phyloP scores from a whole-genome alignment of 2,797 vertebrate genomes.

The Pseudomugil tenellus region DNA sequence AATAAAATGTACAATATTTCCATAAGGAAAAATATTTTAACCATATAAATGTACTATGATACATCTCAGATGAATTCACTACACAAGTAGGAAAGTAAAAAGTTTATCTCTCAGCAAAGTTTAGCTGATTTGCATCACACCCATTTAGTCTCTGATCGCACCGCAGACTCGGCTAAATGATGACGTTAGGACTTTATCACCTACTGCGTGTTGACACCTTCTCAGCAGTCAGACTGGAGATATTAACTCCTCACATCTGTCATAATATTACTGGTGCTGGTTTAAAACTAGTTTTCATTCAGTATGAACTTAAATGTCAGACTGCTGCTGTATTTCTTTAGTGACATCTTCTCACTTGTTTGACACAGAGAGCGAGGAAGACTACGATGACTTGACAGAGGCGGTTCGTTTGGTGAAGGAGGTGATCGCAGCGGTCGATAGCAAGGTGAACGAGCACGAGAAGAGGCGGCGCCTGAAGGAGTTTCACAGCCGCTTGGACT shows the following conservation, averaged over 20 bases:
- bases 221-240: conserved; percentile 20
- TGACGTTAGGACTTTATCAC: conserved; percentile 29
- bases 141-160: too few species aligned
- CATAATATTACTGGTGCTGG: not conserved
- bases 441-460: conserved; percentile 92
- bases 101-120: not conserved
- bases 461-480: conserved; percentile 91
- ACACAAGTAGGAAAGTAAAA: not conserved
- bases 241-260: conserved; percentile 24
- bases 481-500: conserved; percentile 90
- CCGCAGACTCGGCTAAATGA: conserved; percentile 10
- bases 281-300: conserved; percentile 13
- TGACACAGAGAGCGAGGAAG: conserved; percentile 86
- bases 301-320: not conserved
- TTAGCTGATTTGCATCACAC: not conserved
- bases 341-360: not conserved
- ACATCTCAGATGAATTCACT: not conserved
- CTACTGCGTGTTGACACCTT: conserved; percentile 33
- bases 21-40: not conserved
- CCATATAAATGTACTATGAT: not conserved
- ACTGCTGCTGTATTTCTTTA: not conserved
- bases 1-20: not conserved
- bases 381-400: conserved; percentile 86
- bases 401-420: conserved; percentile 90
- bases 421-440: conserved; percentile 90